These are phyloP conservation scores for Drosophila hawaiiensis DNA, from an alignment of 2,888 invertebrate genomes.

Conservation along the genomic window DNA sequence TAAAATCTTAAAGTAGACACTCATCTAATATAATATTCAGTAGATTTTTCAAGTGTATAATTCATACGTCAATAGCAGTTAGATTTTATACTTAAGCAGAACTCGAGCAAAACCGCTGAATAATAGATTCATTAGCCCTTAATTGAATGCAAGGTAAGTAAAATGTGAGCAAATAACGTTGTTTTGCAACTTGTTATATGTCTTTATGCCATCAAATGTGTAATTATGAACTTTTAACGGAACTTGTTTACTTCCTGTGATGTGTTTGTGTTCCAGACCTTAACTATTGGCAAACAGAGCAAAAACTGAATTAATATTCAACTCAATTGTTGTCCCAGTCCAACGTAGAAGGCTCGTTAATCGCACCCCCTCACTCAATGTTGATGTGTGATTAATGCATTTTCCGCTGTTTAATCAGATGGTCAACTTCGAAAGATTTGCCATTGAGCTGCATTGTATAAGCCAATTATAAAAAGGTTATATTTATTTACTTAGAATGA, in stretches of 20 bases:
- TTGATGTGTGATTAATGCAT: slow-evolving; percentile 5
- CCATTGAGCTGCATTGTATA: slow-evolving; percentile 1
- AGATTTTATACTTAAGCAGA: not conserved
- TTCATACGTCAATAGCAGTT: slow-evolving; percentile 1
- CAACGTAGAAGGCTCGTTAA: not conserved
- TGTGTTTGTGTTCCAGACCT: slow-evolving; percentile 5
- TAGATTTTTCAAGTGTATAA: not conserved
- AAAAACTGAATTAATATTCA: slow-evolving; percentile 11
- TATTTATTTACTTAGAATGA: slow-evolving; percentile 10
- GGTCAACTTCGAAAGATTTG: not conserved
- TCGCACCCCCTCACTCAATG: not conserved
- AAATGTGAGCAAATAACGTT: slow-evolving; percentile 10
- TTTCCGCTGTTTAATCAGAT: slow-evolving; percentile 45
- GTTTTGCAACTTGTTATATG: slow-evolving; percentile 13
- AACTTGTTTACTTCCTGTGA: slow-evolving; percentile 17
- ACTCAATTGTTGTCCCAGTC: slow-evolving; percentile 19
- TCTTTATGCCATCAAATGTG: slow-evolving; percentile 25
- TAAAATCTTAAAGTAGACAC: not conserved
- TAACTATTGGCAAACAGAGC: slow-evolving; percentile 13
- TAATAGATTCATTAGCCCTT: slow-evolving; percentile 17
- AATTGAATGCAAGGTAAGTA: not conserved
- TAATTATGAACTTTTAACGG: slow-evolving; percentile 31
- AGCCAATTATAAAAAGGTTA: slow-evolving; percentile 5
- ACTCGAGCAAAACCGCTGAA: not conserved
- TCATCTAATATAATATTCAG: not conserved